Evolutionary conservation across 2,797 vertebrate genomes (phyloP), one percentile per base, ranked within the genome.

Genomic region (Acrossocheilus fasciatus): DNA sequence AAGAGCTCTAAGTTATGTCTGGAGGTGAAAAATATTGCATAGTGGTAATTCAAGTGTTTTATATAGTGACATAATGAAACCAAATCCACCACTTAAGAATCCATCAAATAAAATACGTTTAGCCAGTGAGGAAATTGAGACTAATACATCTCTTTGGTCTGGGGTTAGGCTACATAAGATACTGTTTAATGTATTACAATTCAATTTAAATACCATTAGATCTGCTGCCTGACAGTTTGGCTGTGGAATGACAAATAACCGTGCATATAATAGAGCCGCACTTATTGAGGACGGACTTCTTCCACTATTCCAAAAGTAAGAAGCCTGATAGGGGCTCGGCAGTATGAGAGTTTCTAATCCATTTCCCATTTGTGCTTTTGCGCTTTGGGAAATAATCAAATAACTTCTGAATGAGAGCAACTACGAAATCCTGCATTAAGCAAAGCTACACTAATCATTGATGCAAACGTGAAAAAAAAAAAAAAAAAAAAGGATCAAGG

Each of bases 181-280:
- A 92, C 87, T 89, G 91, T 93, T 94, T 94, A 93, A 92, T 92
- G 92, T 89, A 91, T 90, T 92, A 88, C 93, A 94, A 95, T 91
- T 91, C 89, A 93, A 93, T 93, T 93, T 87, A 93, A 93, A 94
- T 91, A 92, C 89, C 90, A 93, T 93, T 93, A 90, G 92, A 90
- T 92, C 89, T 91, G 84, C 92, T 92, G 93, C 89, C 81, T 87
- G 91, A 95, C 87, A 91, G 86, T 92, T 93, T 90, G 87, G 88
- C 89, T 91, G 82, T 75, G 89, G 88, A 89, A 92, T 91, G 92
- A 94, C 52, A 52, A 90, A 94, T 93, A 91, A 89, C 79, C 90
- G 45, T 92, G 91, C 87, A 92, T 90, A 89, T 90, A 90, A 92
- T 90, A 90, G 89, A 88, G 84, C 83, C 84, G 83, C 87, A 90